Conservation (phyloP, 1,140 invertebrate species). For the Zaprionus taronus region DNA sequence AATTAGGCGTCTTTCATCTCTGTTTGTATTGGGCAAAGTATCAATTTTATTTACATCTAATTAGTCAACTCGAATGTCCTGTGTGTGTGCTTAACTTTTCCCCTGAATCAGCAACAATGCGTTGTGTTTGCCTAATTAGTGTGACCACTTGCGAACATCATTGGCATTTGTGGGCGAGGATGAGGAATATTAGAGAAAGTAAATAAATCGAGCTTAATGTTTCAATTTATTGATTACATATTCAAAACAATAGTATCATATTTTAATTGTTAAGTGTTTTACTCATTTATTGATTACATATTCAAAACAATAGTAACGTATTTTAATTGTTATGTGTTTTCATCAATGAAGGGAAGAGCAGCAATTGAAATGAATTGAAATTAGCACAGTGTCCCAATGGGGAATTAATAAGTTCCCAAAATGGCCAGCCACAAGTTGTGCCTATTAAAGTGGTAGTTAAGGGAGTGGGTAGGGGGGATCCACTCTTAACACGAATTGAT, state of each 20-base stretch:
- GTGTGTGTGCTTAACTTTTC: neutral
- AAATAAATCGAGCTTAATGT: neutral
- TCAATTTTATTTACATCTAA: conserved; percentile 21
- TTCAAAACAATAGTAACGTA: neutral
- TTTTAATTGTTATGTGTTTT: neutral
- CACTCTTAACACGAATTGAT: neutral
- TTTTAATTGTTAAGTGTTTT: neutral
- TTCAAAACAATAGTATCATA: neutral
- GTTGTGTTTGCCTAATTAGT: conserved; percentile 15
- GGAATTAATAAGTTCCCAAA: neutral
- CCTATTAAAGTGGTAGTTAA: neutral
- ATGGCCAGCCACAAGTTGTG: neutral
- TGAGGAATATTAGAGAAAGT: neutral
- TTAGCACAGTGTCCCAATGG: neutral
- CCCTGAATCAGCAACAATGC: neutral
- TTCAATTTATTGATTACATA: too few relatives aligned
- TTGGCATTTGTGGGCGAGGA: neutral
- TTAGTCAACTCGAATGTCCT: conserved; percentile 8
- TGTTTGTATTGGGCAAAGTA: conserved; percentile 3
- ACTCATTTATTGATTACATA: too few relatives aligned
- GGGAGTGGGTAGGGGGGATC: neutral
- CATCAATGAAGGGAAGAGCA: neutral
- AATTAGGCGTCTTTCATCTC: neutral
- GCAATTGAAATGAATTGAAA: neutral
- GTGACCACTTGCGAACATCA: neutral